phyloP scores from a whole-genome alignment of 2,113 vertebrate genomes.

The Pachypanchax playfairii region DNA sequence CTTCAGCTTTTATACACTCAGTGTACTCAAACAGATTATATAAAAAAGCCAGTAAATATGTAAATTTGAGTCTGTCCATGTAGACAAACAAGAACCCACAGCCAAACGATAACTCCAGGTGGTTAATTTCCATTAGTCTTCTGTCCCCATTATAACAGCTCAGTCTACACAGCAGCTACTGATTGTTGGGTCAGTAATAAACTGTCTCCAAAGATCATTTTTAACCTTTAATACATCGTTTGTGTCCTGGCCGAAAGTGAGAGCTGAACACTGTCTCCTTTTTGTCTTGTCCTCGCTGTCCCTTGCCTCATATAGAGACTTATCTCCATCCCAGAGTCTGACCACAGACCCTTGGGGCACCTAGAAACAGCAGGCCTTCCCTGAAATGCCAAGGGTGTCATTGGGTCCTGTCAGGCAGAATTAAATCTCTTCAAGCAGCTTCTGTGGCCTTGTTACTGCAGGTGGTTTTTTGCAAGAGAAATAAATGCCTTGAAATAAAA shows the following conservation, averaged over 20 bases:
- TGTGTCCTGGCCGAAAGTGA: conserved; percentile 34
- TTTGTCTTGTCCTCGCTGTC: conserved; percentile 38
- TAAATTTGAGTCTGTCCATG: too few species aligned
- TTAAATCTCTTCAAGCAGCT: conserved; percentile 65
- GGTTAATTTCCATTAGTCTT: too few species aligned
- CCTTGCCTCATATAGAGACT: conserved; percentile 50
- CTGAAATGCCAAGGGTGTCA: conserved; percentile 79
- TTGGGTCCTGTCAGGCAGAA: conserved; percentile 74
- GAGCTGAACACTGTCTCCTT: conserved; percentile 46
- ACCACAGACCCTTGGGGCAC: conserved; percentile 62
- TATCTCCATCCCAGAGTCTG: conserved; percentile 60
- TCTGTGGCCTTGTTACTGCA: conserved; percentile 60
- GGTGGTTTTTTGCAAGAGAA: conserved; percentile 34
- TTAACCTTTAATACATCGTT: conserved; percentile 9
- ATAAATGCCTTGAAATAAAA: conserved; percentile 33
- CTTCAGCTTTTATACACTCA: not conserved
- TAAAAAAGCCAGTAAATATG: too few species aligned
- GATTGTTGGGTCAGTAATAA: too few species aligned
- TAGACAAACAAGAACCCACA: too few species aligned
- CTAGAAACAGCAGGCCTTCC: conserved; percentile 64
- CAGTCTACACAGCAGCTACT: too few species aligned
- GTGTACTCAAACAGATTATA: not conserved
- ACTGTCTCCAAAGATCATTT: too few species aligned
- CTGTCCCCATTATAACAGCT: too few species aligned
- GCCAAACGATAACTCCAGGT: too few species aligned